Base-by-base conservation (phyloP, 2,888 invertebrate species). In the Microchrysa polita region DNA sequence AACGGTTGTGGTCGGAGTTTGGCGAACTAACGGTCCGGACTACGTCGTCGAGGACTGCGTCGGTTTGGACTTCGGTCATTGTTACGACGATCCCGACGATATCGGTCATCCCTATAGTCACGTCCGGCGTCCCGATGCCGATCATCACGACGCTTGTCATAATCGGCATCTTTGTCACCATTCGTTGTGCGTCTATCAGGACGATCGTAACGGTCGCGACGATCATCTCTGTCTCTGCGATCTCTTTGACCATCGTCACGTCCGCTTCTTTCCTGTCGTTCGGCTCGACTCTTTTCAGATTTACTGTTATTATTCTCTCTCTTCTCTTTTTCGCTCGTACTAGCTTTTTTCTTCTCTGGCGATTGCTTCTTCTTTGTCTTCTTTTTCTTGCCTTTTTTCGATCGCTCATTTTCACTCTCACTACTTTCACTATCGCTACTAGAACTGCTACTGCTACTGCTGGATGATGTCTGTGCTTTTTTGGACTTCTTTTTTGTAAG, bases 401-500 rank as follows among this genome's bases (percentile, higher is more conserved):
- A 22, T 14, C 27, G 40, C 7, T 10, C 14, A 22, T 60, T 48
- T 10, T 72, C 72, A 5, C 59, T 59, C 18, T 59, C 59, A 9
- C 53, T 53, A 27, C 60, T 60, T 2, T 55, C 40, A 67, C 53
- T 53, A 14, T 48, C 48, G 20, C 22, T 22, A 27, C 67, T 67
- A 22, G 22, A 22, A 65, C 22, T 48, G 18, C 55, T 55, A 53
- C 34, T 34, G 12, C 69, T 69, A n/a, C 42, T 40, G 34, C 23
- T 44, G 5, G 72, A 48, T 48, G 55, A 48, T 5, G 44, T 59
- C 16, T 72, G 48, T 2, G 34, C 40, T 44, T 72, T 72, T 23
- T 72, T 72, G 20, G 72, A 61, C 10, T 53, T 34, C 18, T 72
- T 72, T 23, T 72, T 72, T 7, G 40, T 52, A 0, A 53, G 12